phyloP scores from a whole-genome alignment of 1,140 invertebrate species.

The Melanaphis sacchari region DNA sequence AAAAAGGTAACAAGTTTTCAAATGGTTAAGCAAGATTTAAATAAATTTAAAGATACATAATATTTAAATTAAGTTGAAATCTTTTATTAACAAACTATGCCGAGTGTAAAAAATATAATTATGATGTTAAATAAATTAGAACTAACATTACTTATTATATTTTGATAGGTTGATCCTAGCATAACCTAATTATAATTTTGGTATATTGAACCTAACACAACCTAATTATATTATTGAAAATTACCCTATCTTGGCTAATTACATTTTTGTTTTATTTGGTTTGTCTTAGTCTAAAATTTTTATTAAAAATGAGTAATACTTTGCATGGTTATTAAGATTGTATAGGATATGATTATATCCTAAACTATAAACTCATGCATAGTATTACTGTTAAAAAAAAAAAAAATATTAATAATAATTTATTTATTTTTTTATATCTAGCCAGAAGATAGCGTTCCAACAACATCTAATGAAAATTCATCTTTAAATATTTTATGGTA shows the following conservation, averaged over 20 bases:
- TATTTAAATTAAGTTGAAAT: background rate
- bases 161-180: background rate
- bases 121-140: background rate
- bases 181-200: background rate
- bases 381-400: background rate
- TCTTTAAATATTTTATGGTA: constrained; percentile 55
- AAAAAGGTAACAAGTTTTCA: constrained; percentile 23
- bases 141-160: too few species aligned
- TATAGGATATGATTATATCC: background rate
- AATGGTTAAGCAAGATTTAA: background rate
- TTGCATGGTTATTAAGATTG: too few species aligned
- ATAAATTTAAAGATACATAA: background rate
- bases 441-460: constrained; percentile 27
- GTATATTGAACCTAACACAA: too few species aligned
- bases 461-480: background rate
- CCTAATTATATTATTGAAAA: too few species aligned
- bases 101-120: background rate
- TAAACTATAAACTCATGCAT: background rate
- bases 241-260: too few species aligned
- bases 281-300: too few species aligned
- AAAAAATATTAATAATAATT: background rate
- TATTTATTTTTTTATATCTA: background rate
- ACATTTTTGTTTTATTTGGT: background rate
- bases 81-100: background rate
- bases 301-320: too few species aligned